phyloP scores from a whole-genome alignment of 2,888 invertebrate genomes.

The Brachylomia viminalis region DNA sequence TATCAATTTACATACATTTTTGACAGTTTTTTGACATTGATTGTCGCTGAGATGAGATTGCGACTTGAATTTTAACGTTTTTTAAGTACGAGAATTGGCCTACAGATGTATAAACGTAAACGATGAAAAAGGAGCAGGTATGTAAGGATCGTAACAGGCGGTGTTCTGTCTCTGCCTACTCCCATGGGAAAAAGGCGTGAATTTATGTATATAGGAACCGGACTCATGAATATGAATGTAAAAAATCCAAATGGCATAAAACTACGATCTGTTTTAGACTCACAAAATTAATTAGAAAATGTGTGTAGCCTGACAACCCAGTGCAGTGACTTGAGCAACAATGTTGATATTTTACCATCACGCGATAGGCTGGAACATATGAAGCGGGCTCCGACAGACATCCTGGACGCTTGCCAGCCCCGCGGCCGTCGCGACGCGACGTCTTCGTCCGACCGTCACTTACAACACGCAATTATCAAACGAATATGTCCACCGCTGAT shows the following conservation, averaged over 20 bases:
- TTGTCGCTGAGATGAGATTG: too few relatives aligned
- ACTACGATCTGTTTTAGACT: slow-evolving; percentile 18
- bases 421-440: slow-evolving; percentile 56
- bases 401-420: slow-evolving; percentile 60
- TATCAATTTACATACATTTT: too few relatives aligned
- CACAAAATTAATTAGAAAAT: slow-evolving; percentile 20
- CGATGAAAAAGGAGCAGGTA: neutral
- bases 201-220: neutral
- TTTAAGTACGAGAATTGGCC: too few relatives aligned
- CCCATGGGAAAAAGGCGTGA: neutral
- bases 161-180: neutral
- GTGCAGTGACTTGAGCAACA: slow-evolving; percentile 48
- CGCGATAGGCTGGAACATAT: slow-evolving; percentile 50
- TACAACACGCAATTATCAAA: slow-evolving; percentile 68
- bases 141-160: neutral
- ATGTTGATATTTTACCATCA: slow-evolving; percentile 65
- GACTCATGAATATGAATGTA: slow-evolving; percentile 6
- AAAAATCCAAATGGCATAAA: slow-evolving; percentile 2
- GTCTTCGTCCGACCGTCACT: slow-evolving; percentile 59
- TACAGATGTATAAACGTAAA: neutral
- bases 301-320: slow-evolving; percentile 55
- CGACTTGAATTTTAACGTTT: too few relatives aligned
- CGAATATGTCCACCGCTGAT: slow-evolving; percentile 57
- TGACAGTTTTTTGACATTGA: too few relatives aligned
- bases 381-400: slow-evolving; percentile 57